Evolutionary conservation across 2,888 invertebrate species (phyloP).

Genomic region (Sphaerophoria taeniata): DNA sequence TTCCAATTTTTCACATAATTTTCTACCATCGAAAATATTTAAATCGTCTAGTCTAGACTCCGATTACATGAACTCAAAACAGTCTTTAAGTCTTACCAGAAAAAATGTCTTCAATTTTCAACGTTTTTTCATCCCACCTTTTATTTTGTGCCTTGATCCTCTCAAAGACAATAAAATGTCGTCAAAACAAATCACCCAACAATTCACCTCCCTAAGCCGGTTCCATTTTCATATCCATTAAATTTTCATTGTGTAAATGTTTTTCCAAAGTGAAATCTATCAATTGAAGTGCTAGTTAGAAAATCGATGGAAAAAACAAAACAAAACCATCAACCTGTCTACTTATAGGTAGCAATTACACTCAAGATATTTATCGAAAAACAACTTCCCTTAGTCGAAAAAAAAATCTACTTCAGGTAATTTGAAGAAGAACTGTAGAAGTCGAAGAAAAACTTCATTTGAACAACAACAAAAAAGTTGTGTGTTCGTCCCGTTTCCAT

Average conservation of each 20-base stretch:
- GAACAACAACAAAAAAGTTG: conserved; percentile 24
- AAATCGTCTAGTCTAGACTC: no score
- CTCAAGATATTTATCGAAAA: conserved; percentile 65
- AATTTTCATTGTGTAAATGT: conserved; percentile 53
- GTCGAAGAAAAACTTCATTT: not conserved
- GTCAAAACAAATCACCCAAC: conserved; percentile 27
- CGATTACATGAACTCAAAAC: no score
- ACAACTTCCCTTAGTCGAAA: conserved; percentile 24
- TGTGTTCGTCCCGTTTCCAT: conserved; percentile 47
- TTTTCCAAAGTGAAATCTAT: conserved; percentile 51
- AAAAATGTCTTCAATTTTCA: not conserved
- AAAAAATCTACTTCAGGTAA: conserved; percentile 38
- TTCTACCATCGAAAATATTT: no score
- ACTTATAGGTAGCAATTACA: conserved; percentile 69
- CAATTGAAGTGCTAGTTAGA: conserved; percentile 36
- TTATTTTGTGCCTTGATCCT: not conserved
- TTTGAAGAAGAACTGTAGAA: not conserved
- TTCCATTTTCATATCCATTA: conserved; percentile 50
- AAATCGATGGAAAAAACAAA: conserved; percentile 4
- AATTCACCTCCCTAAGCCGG: not conserved
- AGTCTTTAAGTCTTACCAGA: not conserved
- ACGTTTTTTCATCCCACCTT: not conserved
- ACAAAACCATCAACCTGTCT: conserved; percentile 61
- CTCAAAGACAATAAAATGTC: conserved; percentile 22
- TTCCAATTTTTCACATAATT: no score